These are phyloP conservation scores for Chrysina gloriosa DNA, from an alignment of 2,888 invertebrate genomes.

Conservation along the genomic window DNA sequence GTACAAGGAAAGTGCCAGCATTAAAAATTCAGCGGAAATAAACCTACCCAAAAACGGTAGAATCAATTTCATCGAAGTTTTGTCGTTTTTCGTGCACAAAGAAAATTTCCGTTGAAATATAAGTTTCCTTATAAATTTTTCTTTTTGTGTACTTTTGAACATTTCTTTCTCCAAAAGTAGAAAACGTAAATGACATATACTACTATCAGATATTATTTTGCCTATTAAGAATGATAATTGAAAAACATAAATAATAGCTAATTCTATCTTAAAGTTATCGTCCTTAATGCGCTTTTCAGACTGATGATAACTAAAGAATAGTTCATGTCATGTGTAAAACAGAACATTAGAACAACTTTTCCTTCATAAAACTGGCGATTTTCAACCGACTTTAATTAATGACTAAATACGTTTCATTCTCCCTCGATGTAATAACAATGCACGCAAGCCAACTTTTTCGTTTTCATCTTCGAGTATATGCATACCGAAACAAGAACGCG, in stretches of 20 bases:
- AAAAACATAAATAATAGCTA: too few species aligned
- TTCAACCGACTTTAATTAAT: too few species aligned
- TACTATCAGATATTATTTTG: too few species aligned
- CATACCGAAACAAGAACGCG: constrained; percentile 35
- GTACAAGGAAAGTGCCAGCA: constrained; percentile 1
- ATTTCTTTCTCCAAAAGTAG: background rate
- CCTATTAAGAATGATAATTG: too few species aligned
- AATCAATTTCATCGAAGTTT: constrained; percentile 7
- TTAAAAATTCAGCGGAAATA: constrained; percentile 25
- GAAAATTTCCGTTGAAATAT: background rate
- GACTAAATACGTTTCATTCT: too few species aligned
- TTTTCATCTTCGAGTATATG: constrained; percentile 6
- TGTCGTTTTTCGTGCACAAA: background rate
- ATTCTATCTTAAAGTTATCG: too few species aligned
- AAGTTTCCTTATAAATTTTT: background rate
- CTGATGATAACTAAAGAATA: too few species aligned
- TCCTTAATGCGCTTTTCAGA: too few species aligned
- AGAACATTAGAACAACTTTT: too few species aligned
- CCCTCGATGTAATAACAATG: background rate
- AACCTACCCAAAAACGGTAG: constrained; percentile 11
- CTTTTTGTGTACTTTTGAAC: background rate
- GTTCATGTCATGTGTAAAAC: too few species aligned
- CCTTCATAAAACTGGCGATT: too few species aligned
- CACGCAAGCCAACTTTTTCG: background rate
- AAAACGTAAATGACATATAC: too few species aligned